Conservation (phyloP, 2,888 invertebrate genomes). For the Agonopterix heracliana region DNA sequence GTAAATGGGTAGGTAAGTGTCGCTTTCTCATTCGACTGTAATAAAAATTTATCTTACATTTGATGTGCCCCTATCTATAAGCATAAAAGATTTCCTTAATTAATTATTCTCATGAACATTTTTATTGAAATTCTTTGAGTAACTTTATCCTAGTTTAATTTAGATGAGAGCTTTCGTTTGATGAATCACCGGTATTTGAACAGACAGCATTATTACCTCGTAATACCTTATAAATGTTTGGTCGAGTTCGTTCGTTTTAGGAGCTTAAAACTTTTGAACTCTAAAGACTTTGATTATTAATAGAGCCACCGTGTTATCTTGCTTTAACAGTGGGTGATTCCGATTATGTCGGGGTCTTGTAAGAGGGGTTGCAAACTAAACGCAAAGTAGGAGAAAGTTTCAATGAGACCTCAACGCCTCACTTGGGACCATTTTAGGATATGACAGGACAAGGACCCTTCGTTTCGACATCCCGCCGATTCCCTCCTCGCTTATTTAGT, state of each 20-base stretch:
- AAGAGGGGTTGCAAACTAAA: slow-evolving; percentile 15
- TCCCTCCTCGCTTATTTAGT: slow-evolving; percentile 5
- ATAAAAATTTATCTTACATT: too few relatives aligned
- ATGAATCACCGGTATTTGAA: slow-evolving; percentile 11
- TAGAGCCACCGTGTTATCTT: slow-evolving; percentile 10
- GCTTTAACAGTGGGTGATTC: slow-evolving; percentile 29
- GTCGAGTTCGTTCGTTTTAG: slow-evolving; percentile 10
- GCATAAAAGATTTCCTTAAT: not conserved
- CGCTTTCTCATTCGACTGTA: too few relatives aligned
- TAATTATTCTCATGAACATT: slow-evolving; percentile 2
- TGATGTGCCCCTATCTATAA: too few relatives aligned
- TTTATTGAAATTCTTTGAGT: slow-evolving; percentile 12
- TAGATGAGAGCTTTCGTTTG: slow-evolving; percentile 10
- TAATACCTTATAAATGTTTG: not conserved
- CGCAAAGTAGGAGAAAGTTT: slow-evolving; percentile 3
- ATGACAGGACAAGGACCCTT: slow-evolving; percentile 5
- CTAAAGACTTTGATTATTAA: slow-evolving; percentile 1
- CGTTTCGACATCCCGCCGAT: not conserved
- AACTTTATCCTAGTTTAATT: slow-evolving; percentile 14
- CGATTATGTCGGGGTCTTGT: slow-evolving; percentile 25
- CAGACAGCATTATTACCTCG: slow-evolving; percentile 7
- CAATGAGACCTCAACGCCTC: slow-evolving; percentile 11
- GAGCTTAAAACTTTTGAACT: slow-evolving; percentile 1
- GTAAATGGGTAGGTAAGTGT: too few relatives aligned
- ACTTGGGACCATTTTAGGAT: slow-evolving; percentile 5